Evolutionary conservation across 1,140 invertebrate species (phyloP), one percentile per base, ranked within the genome.

Genomic region (Caenorhabditis inopinata): DNA sequence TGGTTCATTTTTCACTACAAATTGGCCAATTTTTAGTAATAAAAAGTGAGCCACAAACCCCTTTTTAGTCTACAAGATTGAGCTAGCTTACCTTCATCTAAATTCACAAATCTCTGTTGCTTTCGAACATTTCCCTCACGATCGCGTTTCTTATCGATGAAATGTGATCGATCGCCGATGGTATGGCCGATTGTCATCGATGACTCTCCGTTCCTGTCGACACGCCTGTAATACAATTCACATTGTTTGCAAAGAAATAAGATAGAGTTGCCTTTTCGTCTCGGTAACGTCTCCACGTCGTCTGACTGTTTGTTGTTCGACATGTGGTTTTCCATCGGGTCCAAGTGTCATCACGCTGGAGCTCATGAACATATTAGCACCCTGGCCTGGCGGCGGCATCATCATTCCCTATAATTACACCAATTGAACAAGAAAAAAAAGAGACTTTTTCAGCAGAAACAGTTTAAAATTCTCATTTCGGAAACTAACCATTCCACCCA

Each of bases 141-240:
- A 79, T 86, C 86, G 9, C 86, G 81, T 74, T 88, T 88, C 82
- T 87, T 87, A 32, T 87, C 86, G 27, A 88, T 85, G 4, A 85
- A 46, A 74, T 87, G 86, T 0, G 85, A 47, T 18, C 85, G 62
- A 18, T 88, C 74, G 0, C 86, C 86, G 46, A 87, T 87, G 5
- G 77, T 45, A 81, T 87, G 86, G 9, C 87, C 87, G 27, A 87
- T 84, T 25, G 78, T 49, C 27, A 87, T 81, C 29, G 84, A 76
- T 32, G 85, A 86, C 0, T 68, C 62, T 6, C 80, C 87, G 2
- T 82, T 83, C 48, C 82, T 85, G 9, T 79, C 85, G 14, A 84
- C 75, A 18, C 85, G 25, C 16, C 85, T 85, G 35, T 21, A 86
- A 85, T 18, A 1, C n/a, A 84, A 38, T 18, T 14, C 79, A 49